A percentile compares a stretch with the other conserved stretches of the same genome.
Evolutionary conservation across 2,888 invertebrate genomes (phyloP).

Genomic region (Pheosia gnoma): DNA sequence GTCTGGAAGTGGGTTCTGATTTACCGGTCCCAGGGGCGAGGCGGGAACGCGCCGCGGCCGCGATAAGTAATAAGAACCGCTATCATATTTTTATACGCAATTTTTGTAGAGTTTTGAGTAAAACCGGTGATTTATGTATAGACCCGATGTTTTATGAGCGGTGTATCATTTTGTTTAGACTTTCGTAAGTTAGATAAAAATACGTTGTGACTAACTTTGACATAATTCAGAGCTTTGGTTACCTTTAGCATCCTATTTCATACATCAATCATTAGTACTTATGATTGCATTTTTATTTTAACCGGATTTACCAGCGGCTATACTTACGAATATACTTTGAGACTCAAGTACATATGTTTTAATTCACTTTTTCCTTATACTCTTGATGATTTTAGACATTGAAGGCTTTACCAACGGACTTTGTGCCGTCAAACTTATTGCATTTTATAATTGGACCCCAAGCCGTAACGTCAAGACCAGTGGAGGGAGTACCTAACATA

Average conservation of each 20-base stretch:
- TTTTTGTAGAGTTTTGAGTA: constrained; percentile 55
- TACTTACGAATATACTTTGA: too few species aligned
- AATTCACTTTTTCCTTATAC: too few species aligned
- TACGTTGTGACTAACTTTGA: too few species aligned
- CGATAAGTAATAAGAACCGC: constrained; percentile 61
- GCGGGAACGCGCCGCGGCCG: constrained; percentile 37
- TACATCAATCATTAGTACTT: too few species aligned
- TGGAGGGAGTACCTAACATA: constrained; percentile 13
- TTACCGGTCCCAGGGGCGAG: constrained; percentile 54
- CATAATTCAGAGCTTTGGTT: too few species aligned
- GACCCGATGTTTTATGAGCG: background rate
- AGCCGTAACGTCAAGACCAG: background rate
- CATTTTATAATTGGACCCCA: constrained; percentile 21
- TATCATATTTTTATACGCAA: constrained; percentile 61
- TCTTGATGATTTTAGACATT: too few species aligned
- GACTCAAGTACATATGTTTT: too few species aligned
- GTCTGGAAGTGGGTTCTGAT: constrained; percentile 67
- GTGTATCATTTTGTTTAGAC: background rate
- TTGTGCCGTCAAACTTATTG: constrained; percentile 3
- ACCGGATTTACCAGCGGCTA: too few species aligned
- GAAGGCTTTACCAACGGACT: too few species aligned
- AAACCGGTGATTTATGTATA: constrained; percentile 47
- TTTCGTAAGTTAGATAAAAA: background rate
- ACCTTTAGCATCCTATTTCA: too few species aligned
- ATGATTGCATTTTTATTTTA: too few species aligned